Base-by-base conservation (phyloP, 2,113 vertebrate genomes). In the Nettapus auritus region DNA sequence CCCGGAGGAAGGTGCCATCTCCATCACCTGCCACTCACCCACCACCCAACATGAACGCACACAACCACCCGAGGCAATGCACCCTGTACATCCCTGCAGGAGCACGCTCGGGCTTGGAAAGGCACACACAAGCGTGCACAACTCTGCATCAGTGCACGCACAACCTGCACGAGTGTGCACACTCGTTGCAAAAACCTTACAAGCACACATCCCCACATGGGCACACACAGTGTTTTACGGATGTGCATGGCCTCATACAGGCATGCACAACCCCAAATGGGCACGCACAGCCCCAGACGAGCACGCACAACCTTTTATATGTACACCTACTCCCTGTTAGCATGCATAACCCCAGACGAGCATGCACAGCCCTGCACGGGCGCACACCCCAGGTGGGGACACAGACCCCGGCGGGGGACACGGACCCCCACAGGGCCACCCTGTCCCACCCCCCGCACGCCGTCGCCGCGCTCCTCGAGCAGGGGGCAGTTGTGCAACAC, bases 401-500 rank as follows among this genome's bases (percentile, higher is more conserved):
- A 38, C 28, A 15, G 8, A 29, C 7, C 8, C 1, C 0, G 1
- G 21, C 42, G 2, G 25, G 18, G n/a, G 17, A 31, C n/a, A 40
- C 2, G 21, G 23, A 55, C 16, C 28, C 67, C 21, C 20, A 50
- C 67, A 62, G 2, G 18, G n/a, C 26, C 23, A 46, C 15, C 25
- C 70, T 18, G 5, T 8, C 57, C 8, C 7, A 64, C 8, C 34
- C 53, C 55, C 40, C 46, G 67, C 86, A 80, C 59, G 56, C 46
- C 86, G 70, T 15, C 0, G 1, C 21, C 1, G 0, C 6, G 36
- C 1, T 2, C 55, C 55, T 31, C 0, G 0, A 79, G 85, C 55
- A 69, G 0, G 29, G 73, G 88, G 57, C 62, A 88, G 66, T 92
- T 96, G 94, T 95, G 95, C 94, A 97, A 96, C 40, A 26, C 2